Percentiles rank a stretch among this genome's conserved stretches.
These are phyloP conservation scores for Periophthalmus modestus DNA, from an alignment of 2,113 vertebrate genomes.

Conservation along the genomic window DNA sequence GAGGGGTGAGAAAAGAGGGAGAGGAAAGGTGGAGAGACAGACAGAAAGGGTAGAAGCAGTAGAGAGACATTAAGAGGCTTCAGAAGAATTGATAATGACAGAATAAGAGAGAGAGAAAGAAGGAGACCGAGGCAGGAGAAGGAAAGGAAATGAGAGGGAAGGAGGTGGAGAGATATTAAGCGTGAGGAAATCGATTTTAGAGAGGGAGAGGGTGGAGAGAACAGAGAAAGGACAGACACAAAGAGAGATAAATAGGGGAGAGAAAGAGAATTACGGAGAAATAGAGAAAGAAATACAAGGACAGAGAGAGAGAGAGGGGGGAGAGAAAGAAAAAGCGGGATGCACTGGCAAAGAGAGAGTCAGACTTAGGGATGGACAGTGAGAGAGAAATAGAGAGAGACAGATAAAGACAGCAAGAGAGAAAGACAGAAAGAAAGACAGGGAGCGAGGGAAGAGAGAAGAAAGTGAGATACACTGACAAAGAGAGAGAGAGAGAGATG, in stretches of 20 bases:
- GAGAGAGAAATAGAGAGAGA: neutral
- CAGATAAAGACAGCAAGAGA: too few relatives aligned
- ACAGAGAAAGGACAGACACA: too few relatives aligned
- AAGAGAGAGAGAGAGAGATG: neutral
- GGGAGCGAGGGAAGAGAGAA: too few relatives aligned
- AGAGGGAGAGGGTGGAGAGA: neutral
- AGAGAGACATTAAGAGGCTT: too few relatives aligned
- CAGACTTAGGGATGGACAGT: neutral
- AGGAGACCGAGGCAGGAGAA: neutral
- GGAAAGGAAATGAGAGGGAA: neutral
- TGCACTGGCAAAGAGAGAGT: neutral
- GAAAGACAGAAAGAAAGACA: neutral
- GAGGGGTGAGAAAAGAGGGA: too few relatives aligned
- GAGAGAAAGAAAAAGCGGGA: neutral
- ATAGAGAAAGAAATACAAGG: neutral
- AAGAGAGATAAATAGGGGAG: neutral
- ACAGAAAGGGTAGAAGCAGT: too few relatives aligned
- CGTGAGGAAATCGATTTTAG: too few relatives aligned
- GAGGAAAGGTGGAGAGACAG: too few relatives aligned
- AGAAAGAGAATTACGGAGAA: neutral
- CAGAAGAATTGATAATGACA: too few relatives aligned
- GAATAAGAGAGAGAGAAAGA: neutral
- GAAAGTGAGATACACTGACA: too few relatives aligned
- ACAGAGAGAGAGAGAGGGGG: neutral
- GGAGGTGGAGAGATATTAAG: neutral